A percentile compares a stretch with the other conserved stretches of the same genome.
These are phyloP conservation scores for Lucifuga dentata DNA, from an alignment of 2,113 vertebrate genomes.

Conservation along the genomic window DNA sequence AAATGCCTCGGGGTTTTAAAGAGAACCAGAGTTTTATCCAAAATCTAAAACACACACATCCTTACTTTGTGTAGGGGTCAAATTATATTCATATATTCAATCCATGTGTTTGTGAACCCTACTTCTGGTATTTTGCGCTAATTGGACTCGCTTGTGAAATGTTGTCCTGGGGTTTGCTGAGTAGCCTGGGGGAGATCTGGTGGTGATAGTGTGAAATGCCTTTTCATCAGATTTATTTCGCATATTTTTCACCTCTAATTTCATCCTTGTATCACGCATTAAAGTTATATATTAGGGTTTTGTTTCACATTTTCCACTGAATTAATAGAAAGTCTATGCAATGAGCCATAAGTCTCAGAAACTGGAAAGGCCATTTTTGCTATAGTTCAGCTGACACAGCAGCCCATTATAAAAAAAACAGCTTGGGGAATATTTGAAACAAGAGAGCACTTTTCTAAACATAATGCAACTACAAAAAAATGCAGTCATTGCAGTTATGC, in stretches of 20 bases:
- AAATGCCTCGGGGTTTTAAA: too few relatives aligned
- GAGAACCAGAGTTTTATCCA: too few relatives aligned
- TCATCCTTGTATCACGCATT: too few relatives aligned
- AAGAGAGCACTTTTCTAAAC: slow-evolving; percentile 20
- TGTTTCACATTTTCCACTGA: background rate
- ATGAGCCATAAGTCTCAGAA: background rate
- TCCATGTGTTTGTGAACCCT: background rate
- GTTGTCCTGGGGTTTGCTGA: background rate
- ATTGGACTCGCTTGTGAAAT: background rate
- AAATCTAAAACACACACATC: too few relatives aligned
- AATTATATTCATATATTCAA: background rate
- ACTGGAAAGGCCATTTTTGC: background rate
- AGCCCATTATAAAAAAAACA: slow-evolving; percentile 38
- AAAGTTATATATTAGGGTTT: too few relatives aligned
- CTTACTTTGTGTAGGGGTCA: too few relatives aligned
- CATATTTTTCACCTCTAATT: background rate
- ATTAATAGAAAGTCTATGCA: background rate
- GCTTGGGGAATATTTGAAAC: slow-evolving; percentile 25
- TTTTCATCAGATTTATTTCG: background rate
- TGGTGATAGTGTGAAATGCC: background rate
- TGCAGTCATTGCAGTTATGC: too few relatives aligned
- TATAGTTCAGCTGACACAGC: slow-evolving; percentile 29
- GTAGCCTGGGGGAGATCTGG: background rate
- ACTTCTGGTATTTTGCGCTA: background rate
- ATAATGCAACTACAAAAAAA: slow-evolving; percentile 25